Evolutionary conservation across 2,888 invertebrate species (phyloP), one percentile per base, ranked within the genome.

Genomic region (Cyclophora albipunctata): DNA sequence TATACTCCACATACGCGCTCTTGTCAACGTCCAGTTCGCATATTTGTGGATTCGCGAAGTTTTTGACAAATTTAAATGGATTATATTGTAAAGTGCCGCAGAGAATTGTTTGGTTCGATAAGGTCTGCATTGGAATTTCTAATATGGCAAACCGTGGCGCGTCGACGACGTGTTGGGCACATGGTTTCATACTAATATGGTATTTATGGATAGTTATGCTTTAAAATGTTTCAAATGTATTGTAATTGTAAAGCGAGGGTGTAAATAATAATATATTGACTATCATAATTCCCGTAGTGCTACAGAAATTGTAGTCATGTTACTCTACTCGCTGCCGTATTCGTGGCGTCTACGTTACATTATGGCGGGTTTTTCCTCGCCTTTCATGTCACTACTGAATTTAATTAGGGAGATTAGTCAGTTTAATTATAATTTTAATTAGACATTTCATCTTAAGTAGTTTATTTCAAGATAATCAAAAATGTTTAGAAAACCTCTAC

Each of bases 41-140:
- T 86, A 84, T 81, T 76, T 82, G 82, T 88, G 88, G 87, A 86
- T 88, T 69, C 84, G 85, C 74, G 82, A 85, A 83, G 78, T 87
- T 64, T 81, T 81, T 70, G 87, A 85, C 73, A 87, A 87, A 73
- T 82, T 79, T 75, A 86, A 86, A 88, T 87, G 88, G 88, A 88
- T 88, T 88, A 88, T 87, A 84, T 85, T 88, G 82, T 88, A 82
- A 84, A 86, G 85, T 85, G 84, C 69, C 68, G 62, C 69, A 37
- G 63, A 68, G 69, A 71, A 71, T 72, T 68, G 63, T 65, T 67
- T 74, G 73, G 72, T 74, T 78, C 73, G 76, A 66, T 81, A 82
- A 86, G 84, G 84, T 86, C 81, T 80, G 86, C 84, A 82, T 79
- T 81, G 86, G 85, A 85, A 85, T 86, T 84, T 84, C 73, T 81